phyloP scores from a whole-genome alignment of 2,797 vertebrate genomes.

The Malurus splendens region DNA sequence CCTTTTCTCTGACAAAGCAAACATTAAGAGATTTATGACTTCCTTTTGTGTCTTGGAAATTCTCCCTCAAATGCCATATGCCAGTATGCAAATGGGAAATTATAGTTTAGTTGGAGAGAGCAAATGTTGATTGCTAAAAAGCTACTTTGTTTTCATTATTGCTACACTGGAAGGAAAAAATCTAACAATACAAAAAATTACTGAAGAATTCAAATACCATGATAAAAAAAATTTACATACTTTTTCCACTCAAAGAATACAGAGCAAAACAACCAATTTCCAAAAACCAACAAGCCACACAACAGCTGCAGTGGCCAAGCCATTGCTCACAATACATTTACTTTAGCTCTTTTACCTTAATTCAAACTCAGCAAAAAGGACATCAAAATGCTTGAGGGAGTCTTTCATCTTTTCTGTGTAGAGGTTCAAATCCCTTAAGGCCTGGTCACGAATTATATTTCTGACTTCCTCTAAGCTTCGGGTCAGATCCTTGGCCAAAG shows the following conservation, averaged over 20 bases:
- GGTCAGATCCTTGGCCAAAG: slow-evolving; percentile 92
- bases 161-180: neutral
- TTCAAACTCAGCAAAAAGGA: slow-evolving; percentile 96
- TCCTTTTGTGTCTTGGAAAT: slow-evolving; percentile 16
- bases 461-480: slow-evolving; percentile 93
- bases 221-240: neutral
- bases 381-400: slow-evolving; percentile 88
- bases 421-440: slow-evolving; percentile 89
- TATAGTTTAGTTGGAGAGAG: neutral
- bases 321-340: neutral
- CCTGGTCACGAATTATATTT: slow-evolving; percentile 91
- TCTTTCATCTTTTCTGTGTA: slow-evolving; percentile 94
- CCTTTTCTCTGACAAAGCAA: neutral
- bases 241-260: neutral
- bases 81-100: neutral
- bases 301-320: neutral
- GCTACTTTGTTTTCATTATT: slow-evolving; percentile 6
- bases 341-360: slow-evolving; percentile 79
- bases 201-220: neutral
- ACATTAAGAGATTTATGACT: neutral
- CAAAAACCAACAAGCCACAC: neutral
- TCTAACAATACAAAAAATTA: neutral
- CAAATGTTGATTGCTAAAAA: slow-evolving; percentile 26
- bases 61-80: slow-evolving; percentile 5
- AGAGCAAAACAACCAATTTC: neutral